Conservation (phyloP, 2,113 vertebrate genomes). For the Pituophis catenifer region DNA sequence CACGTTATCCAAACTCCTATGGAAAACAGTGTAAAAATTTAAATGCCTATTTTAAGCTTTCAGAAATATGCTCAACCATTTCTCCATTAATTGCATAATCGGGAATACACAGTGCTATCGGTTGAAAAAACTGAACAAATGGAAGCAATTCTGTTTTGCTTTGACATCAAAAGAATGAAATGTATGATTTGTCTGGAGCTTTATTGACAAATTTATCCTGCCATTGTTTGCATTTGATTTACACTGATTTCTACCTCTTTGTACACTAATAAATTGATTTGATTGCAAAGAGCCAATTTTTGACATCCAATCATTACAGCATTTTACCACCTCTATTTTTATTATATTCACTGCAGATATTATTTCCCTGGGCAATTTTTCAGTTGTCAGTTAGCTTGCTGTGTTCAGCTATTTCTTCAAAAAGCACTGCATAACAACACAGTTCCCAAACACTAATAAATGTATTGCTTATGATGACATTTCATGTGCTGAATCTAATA, state of each 20-base stretch:
- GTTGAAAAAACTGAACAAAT: constrained; percentile 39
- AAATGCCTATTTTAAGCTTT: neutral
- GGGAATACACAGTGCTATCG: constrained; percentile 21
- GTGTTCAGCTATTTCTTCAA: neutral
- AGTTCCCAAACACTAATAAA: neutral
- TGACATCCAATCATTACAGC: neutral
- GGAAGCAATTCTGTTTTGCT: constrained; percentile 33
- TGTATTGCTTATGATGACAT: neutral
- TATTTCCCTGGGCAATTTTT: neutral
- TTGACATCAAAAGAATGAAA: constrained; percentile 34
- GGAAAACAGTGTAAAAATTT: neutral
- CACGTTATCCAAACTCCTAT: neutral
- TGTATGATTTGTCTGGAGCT: constrained; percentile 37
- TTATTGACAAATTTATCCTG: constrained; percentile 59
- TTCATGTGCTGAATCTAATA: neutral
- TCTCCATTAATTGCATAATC: constrained; percentile 44
- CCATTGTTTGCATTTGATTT: constrained; percentile 50
- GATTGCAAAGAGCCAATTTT: constrained; percentile 19
- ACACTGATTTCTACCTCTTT: constrained; percentile 51
- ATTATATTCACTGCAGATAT: constrained; percentile 2
- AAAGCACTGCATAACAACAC: neutral
- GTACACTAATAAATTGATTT: constrained; percentile 36
- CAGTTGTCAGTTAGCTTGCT: constrained; percentile 11
- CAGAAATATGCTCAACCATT: neutral
- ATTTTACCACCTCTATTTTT: neutral